Conservation (phyloP, 2,888 invertebrate species). For the Lymantria dispar region DNA sequence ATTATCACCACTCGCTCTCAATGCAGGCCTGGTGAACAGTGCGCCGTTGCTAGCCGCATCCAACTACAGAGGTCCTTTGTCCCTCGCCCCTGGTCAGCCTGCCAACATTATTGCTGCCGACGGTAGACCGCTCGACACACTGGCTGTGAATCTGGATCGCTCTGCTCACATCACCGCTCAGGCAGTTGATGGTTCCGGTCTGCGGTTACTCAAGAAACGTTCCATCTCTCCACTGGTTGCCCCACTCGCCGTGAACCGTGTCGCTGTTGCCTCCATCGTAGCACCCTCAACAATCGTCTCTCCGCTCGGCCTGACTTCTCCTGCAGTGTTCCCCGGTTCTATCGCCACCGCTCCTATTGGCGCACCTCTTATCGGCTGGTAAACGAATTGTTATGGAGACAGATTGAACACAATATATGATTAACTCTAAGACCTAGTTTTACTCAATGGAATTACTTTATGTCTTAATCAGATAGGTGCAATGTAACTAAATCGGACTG, state of each 20-base stretch:
- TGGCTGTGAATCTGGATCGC: slow-evolving; percentile 73
- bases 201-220: slow-evolving; percentile 64
- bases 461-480: too few species aligned
- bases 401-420: too few species aligned
- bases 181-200: slow-evolving; percentile 44
- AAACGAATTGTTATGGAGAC: too few species aligned
- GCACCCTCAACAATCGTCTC: slow-evolving; percentile 33
- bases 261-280: slow-evolving; percentile 9
- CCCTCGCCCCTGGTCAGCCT: slow-evolving; percentile 71
- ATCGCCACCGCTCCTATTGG: background rate
- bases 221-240: slow-evolving; percentile 39
- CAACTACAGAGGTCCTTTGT: slow-evolving; percentile 70
- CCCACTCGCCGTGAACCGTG: slow-evolving; percentile 21
- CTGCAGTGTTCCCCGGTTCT: slow-evolving; percentile 21
- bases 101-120: slow-evolving; percentile 67
- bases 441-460: too few species aligned
- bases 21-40: slow-evolving; percentile 26
- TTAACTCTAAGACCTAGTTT: too few species aligned
- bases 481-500: too few species aligned
- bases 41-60: slow-evolving; percentile 5
- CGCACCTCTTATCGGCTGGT: background rate
- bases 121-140: slow-evolving; percentile 71
- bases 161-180: slow-evolving; percentile 68
- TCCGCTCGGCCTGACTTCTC: slow-evolving; percentile 53
- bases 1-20: slow-evolving; percentile 13